Conservation (phyloP, 30 jellyfish, hydroid and myxozoan genomes). For the Kudoa iwatai region DNA sequence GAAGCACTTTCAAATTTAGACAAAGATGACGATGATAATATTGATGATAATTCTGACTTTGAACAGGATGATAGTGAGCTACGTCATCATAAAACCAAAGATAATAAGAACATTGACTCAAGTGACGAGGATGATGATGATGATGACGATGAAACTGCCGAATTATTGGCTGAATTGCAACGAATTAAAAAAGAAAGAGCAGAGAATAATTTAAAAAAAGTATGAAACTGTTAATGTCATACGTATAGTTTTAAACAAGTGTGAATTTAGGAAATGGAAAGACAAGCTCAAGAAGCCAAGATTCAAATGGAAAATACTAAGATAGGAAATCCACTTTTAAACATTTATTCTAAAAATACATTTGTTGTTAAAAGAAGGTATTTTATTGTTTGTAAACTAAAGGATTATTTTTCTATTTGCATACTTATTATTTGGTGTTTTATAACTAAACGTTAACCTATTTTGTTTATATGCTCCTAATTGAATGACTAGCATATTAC, state of each 20-base stretch:
- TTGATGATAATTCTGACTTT: neutral
- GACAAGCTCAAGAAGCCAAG: conserved; percentile 28
- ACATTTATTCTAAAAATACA: conserved; percentile 5
- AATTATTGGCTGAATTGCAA: conserved; percentile 49
- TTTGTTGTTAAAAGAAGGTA: conserved; percentile 34
- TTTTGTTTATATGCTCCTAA: no score
- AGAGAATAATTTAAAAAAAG: conserved; percentile 34
- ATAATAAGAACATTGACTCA: neutral
- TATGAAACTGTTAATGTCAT: neutral
- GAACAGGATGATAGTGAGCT: conserved; percentile 8
- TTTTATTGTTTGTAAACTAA: no score
- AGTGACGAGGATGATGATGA: conserved; percentile 11
- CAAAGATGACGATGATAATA: neutral
- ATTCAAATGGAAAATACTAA: conserved; percentile 26
- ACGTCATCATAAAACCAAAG: no score
- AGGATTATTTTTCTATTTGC: no score
- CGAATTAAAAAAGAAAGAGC: conserved; percentile 59
- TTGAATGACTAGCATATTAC: no score
- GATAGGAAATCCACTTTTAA: conserved; percentile 37
- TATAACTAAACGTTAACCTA: no score
- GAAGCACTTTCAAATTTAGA: no score
- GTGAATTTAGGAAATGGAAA: conserved; percentile 50
- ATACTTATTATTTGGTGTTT: no score
- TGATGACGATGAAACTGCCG: conserved; percentile 89
- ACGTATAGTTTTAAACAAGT: no score